Conservation (phyloP, 2,888 invertebrate species). For the Eilema depressum region DNA sequence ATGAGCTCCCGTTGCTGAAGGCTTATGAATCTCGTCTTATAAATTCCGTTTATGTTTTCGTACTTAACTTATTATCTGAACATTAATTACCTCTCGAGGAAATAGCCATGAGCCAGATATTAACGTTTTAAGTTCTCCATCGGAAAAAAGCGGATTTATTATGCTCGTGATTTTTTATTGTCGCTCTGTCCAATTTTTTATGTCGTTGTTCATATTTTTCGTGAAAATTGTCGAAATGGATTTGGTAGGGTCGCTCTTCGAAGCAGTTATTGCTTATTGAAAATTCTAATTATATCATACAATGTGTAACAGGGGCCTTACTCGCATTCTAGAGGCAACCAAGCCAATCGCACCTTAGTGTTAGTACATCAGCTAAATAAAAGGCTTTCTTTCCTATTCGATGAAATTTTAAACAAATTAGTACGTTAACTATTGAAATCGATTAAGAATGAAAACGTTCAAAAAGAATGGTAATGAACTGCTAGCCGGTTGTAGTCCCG, state of each 20-base stretch:
- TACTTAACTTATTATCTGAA: conserved; percentile 61
- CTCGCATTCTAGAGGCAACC: too few species aligned
- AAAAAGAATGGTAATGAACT: too few species aligned
- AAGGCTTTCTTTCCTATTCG: too few species aligned
- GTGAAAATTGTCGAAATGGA: background rate
- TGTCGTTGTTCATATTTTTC: background rate
- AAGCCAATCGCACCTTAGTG: too few species aligned
- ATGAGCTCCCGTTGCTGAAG: conserved; percentile 50
- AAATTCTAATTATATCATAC: too few species aligned
- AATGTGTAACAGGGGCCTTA: too few species aligned
- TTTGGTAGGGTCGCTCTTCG: background rate
- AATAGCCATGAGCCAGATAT: conserved; percentile 48
- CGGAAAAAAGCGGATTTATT: conserved; percentile 12
- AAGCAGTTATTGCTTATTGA: too few species aligned
- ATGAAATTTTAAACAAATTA: too few species aligned
- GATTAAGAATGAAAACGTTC: too few species aligned
- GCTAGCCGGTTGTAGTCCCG: too few species aligned
- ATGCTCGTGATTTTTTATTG: background rate
- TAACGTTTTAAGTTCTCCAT: conserved; percentile 44
- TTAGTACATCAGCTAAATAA: too few species aligned
- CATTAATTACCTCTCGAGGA: conserved; percentile 55
- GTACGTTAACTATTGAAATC: too few species aligned
- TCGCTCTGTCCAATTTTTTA: background rate
- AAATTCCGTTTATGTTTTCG: conserved; percentile 48
- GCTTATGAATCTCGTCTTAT: conserved; percentile 56